Evolutionary conservation across 2,888 invertebrate species (phyloP), one percentile per base, ranked within the genome.

Genomic region (Rhagium mordax): DNA sequence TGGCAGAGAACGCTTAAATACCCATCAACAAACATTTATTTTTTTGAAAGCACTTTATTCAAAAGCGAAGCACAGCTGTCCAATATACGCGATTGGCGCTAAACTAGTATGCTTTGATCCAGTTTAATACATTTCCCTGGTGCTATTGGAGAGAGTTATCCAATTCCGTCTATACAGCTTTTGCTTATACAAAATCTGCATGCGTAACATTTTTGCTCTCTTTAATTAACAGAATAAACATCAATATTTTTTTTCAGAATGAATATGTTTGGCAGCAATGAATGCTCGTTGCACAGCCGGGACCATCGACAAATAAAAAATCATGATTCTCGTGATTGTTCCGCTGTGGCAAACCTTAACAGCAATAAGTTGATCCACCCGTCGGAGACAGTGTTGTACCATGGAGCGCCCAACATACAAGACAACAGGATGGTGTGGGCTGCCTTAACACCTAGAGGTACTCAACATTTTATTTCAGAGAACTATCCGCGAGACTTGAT

Each of bases 401-500:
- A 87, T 70, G 84, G 84, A 5, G 76, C 79, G 5, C 74, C 81
- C 3, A 74, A 79, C 2, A 74, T 84, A 61, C 86, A 85, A 33
- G 88, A 87, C 71, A 88, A 88, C 73, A 82, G 88, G 18, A 86
- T 87, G 86, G 87, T 88, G 57, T 96, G 96, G 96, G 96, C 96
- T 0, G 95, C 96, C 0, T 87, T 96, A 8, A 95, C 95, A 0
- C 95, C 95, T 0, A 91, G 94, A 65, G 95, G 95, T 13, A 95
- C 95, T 0, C 90, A 94, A 20, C 95, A 95, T 86, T 95, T 93
- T 85, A 92, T 94, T 70, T 91, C 93, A 0, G 92, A 92, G 84
- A 91, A 90, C 24, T 92, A 91, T 85, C 91, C 92, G 0, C 89
- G 90, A 3, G 92, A 92, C 81, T 77, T 86, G 51, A 84, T 87